These are phyloP conservation scores for Myotis vivesi DNA, from an alignment of 2,797 vertebrate genomes.

Conservation along the genomic window DNA sequence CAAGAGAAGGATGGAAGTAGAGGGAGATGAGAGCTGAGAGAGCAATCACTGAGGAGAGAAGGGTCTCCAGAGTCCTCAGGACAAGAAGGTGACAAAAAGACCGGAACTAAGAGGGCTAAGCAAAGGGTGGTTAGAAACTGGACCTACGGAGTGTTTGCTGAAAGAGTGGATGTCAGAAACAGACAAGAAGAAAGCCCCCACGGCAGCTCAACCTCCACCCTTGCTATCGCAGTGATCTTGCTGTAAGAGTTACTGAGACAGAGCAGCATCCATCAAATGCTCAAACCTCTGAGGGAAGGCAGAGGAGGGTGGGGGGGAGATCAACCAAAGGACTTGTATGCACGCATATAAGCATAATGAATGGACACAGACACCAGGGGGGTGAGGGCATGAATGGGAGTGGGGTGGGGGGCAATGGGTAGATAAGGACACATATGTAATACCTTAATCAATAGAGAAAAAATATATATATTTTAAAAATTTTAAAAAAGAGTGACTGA, in stretches of 20 bases:
- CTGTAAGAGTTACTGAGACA: neutral
- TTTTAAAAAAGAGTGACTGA: neutral
- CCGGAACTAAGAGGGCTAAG: neutral
- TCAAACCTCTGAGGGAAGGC: no score
- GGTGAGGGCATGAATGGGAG: no score
- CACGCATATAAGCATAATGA: no score
- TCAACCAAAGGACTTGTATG: no score
- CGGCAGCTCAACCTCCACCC: neutral
- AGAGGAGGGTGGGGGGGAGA: no score
- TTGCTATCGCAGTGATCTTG: neutral
- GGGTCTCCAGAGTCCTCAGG: neutral
- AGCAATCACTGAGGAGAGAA: neutral
- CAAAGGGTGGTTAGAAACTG: neutral
- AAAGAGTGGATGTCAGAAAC: neutral
- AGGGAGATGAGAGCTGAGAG: neutral
- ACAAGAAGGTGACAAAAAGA: neutral
- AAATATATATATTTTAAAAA: neutral
- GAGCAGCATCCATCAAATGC: no score
- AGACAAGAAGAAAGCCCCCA: neutral
- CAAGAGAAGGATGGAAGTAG: neutral
- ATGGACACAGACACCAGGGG: no score
- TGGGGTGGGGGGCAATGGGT: no score
- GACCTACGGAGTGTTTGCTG: neutral
- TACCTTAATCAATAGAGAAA: no score
- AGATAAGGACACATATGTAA: no score